A percentile compares a stretch with the other conserved stretches of the same genome.
phyloP scores from a whole-genome alignment of 2,113 vertebrate genomes.

The Xiphophorus couchianus region DNA sequence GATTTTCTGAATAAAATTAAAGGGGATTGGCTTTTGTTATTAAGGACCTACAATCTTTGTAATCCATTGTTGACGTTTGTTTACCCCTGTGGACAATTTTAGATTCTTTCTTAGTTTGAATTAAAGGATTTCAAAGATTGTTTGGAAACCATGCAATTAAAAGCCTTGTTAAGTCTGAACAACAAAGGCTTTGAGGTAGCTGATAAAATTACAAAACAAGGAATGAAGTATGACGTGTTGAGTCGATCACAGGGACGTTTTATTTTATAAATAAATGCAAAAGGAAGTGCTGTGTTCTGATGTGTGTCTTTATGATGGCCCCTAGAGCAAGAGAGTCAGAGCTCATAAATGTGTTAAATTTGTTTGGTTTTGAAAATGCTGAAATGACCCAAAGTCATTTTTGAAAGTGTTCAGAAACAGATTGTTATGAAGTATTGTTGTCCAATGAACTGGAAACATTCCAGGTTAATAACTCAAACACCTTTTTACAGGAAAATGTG shows the following conservation, averaged over 20 bases:
- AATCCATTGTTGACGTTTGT: background rate
- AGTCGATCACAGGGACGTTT: background rate
- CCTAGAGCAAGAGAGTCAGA: background rate
- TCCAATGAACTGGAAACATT: too few species aligned
- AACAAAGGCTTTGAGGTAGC: background rate
- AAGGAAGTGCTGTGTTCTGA: background rate
- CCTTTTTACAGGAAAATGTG: too few species aligned
- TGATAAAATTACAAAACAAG: background rate
- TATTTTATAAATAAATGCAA: background rate
- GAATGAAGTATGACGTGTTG: background rate
- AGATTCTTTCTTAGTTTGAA: background rate
- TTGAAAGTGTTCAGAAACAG: too few species aligned
- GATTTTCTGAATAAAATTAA: background rate
- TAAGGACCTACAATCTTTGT: background rate
- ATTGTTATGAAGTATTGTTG: too few species aligned
- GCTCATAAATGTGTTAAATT: background rate
- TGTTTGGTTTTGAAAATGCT: background rate
- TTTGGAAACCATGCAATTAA: background rate
- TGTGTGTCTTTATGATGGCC: background rate
- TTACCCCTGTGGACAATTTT: background rate
- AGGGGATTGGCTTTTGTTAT: background rate
- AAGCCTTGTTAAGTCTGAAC: background rate
- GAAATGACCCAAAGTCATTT: background rate
- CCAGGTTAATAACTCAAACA: too few species aligned
- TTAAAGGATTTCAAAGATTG: background rate